A percentile compares a stretch with the other conserved stretches of the same genome.
phyloP scores from a whole-genome alignment of 2,797 vertebrate species.

The Trichosurus vulpecula region DNA sequence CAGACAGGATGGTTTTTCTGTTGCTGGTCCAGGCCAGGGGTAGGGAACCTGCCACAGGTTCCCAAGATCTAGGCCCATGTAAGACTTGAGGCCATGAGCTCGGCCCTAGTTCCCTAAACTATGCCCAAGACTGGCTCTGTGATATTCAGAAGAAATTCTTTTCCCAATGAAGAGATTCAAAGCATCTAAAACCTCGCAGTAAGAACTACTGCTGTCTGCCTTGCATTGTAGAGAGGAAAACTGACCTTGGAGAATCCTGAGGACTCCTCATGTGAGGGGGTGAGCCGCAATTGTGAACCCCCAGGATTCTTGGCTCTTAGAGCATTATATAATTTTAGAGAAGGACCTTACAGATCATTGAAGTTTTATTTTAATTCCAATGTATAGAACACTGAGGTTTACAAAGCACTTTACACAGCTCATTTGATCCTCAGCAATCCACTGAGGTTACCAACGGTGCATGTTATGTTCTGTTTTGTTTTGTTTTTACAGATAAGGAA shows the following conservation, averaged over 20 bases:
- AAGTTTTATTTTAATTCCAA: neutral
- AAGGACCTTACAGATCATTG: neutral
- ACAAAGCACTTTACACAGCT: neutral
- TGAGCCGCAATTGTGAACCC: neutral
- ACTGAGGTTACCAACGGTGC: neutral
- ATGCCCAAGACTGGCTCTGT: slow-evolving; percentile 43
- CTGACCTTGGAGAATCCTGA: neutral
- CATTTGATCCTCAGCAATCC: neutral
- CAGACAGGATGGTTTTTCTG: neutral
- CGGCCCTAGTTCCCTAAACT: slow-evolving; percentile 35
- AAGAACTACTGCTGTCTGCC: slow-evolving; percentile 44
- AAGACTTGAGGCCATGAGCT: slow-evolving; percentile 28
- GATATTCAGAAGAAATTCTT: slow-evolving; percentile 26
- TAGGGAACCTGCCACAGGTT: too few species aligned
- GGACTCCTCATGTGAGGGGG: neutral
- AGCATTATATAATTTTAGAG: slow-evolving; percentile 24
- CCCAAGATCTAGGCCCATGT: neutral
- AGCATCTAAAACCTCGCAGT: slow-evolving; percentile 49
- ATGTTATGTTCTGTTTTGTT: neutral
- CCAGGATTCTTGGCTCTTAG: slow-evolving; percentile 15
- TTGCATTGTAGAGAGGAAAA: slow-evolving; percentile 13
- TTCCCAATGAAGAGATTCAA: slow-evolving; percentile 48
- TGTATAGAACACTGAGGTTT: neutral
- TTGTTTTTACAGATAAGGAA: neutral
- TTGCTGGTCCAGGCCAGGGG: neutral